Evolutionary conservation across 2,888 invertebrate species (phyloP).

Genomic region (Rhagium mordax): DNA sequence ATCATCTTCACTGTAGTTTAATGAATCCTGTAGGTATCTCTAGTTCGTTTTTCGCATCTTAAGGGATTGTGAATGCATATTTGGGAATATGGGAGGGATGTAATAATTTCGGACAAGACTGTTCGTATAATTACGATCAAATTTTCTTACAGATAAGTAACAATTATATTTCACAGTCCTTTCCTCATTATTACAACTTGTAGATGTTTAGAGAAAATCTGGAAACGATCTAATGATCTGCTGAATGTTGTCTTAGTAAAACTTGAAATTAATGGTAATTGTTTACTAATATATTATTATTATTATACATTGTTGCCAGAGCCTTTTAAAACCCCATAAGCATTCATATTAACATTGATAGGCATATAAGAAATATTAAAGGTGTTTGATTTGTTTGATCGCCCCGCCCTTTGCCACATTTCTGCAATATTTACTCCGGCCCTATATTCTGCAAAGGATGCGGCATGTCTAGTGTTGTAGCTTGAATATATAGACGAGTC

Average conservation of each 20-base stretch:
- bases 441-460: too few relatives aligned
- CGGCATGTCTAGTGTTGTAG: too few relatives aligned
- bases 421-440: too few relatives aligned
- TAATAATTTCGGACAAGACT: neutral
- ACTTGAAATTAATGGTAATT: too few relatives aligned
- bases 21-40: neutral
- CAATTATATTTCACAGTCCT: neutral
- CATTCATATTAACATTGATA: neutral
- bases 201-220: neutral
- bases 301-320: too few relatives aligned
- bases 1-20: neutral
- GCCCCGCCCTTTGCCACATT: neutral
- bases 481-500: neutral
- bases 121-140: neutral
- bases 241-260: neutral
- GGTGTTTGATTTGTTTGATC: neutral
- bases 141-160: neutral
- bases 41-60: neutral
- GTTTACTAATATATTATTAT: too few relatives aligned
- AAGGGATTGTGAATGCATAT: too few relatives aligned
- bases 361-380: neutral
- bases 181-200: neutral
- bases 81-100: constrained; percentile 1
- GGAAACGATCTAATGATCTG: neutral
- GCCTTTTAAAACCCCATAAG: neutral